A percentile compares a stretch with the other conserved stretches of the same genome.
These are phyloP conservation scores for Agrilus biguttatus DNA, from an alignment of 2,888 invertebrate genomes.

Conservation along the genomic window DNA sequence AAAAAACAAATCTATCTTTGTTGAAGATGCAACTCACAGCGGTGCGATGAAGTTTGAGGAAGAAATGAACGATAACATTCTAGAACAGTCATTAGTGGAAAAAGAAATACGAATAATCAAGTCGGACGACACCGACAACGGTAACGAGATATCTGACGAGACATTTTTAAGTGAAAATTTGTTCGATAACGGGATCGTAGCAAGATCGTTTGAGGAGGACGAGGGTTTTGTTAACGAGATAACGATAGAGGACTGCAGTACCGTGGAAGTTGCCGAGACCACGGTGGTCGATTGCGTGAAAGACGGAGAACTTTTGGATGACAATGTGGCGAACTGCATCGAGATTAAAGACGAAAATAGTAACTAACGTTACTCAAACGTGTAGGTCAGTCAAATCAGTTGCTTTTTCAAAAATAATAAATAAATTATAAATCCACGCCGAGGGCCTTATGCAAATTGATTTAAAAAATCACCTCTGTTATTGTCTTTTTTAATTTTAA, in stretches of 20 bases:
- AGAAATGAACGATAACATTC: conserved; percentile 8
- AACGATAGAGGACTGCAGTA: conserved; percentile 20
- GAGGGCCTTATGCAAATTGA: too few relatives aligned
- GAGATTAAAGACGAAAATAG: too few relatives aligned
- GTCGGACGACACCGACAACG: conserved; percentile 13
- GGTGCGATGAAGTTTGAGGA: conserved; percentile 1
- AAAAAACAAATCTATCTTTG: background rate
- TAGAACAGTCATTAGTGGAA: conserved; percentile 7
- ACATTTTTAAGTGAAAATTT: conserved; percentile 22
- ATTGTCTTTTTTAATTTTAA: too few relatives aligned
- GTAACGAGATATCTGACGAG: conserved; percentile 17
- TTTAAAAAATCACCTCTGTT: too few relatives aligned
- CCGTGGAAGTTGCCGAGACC: background rate
- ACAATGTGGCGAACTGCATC: too few relatives aligned
- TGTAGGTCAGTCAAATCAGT: too few relatives aligned
- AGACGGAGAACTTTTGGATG: too few relatives aligned
- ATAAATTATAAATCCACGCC: too few relatives aligned
- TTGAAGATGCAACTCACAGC: conserved; percentile 1
- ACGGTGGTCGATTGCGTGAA: too few relatives aligned
- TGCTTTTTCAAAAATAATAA: too few relatives aligned
- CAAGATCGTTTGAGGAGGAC: conserved; percentile 18
- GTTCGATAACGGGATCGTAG: conserved; percentile 18
- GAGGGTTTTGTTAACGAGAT: conserved; percentile 28
- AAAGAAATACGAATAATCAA: conserved; percentile 11
- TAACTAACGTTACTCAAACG: too few relatives aligned